Percentiles rank a stretch among this genome's conserved stretches.
Evolutionary conservation across 2,888 invertebrate genomes (phyloP).

Genomic region (Xanthia togata): DNA sequence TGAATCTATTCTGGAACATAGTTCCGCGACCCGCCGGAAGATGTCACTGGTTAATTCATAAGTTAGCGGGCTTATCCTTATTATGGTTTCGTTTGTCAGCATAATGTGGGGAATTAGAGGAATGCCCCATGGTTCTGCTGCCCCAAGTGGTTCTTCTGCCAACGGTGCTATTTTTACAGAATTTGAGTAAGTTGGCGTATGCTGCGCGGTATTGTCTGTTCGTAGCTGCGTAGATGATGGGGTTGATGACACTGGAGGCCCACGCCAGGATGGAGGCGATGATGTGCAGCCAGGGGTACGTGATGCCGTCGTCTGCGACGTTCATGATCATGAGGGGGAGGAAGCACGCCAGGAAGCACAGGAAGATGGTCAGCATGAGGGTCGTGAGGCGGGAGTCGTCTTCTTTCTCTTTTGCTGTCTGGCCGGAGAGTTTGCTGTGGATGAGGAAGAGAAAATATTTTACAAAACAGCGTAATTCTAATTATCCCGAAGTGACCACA

Average conservation of each 20-base stretch:
- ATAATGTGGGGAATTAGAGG: slow-evolving; percentile 87
- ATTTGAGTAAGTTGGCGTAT: slow-evolving; percentile 89
- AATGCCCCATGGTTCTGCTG: slow-evolving; percentile 86
- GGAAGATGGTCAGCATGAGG: slow-evolving; percentile 96
- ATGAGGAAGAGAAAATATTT: slow-evolving; percentile 26
- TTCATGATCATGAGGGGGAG: slow-evolving; percentile 97
- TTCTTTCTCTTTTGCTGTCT: slow-evolving; percentile 87
- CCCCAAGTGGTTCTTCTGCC: slow-evolving; percentile 85
- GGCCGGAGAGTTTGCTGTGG: slow-evolving; percentile 87
- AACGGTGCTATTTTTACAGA: slow-evolving; percentile 83
- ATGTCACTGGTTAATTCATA: slow-evolving; percentile 75
- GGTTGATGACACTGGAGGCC: slow-evolving; percentile 97
- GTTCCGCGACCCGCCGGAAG: slow-evolving; percentile 44
- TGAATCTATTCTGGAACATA: slow-evolving; percentile 9
- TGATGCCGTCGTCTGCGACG: slow-evolving; percentile 95
- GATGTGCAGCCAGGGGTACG: slow-evolving; percentile 94
- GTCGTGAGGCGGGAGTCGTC: slow-evolving; percentile 96
- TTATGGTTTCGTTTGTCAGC: slow-evolving; percentile 83
- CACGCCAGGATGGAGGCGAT: slow-evolving; percentile 96
- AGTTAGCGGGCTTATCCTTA: slow-evolving; percentile 84
- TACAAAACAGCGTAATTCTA: background rate
- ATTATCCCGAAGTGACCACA: background rate
- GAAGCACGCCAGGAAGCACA: slow-evolving; percentile 96
- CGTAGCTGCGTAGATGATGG: slow-evolving; percentile 97
- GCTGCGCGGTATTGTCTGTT: slow-evolving; percentile 94